Conservation (phyloP, 1,140 invertebrate species). For the Temnothorax curvispinosus region DNA sequence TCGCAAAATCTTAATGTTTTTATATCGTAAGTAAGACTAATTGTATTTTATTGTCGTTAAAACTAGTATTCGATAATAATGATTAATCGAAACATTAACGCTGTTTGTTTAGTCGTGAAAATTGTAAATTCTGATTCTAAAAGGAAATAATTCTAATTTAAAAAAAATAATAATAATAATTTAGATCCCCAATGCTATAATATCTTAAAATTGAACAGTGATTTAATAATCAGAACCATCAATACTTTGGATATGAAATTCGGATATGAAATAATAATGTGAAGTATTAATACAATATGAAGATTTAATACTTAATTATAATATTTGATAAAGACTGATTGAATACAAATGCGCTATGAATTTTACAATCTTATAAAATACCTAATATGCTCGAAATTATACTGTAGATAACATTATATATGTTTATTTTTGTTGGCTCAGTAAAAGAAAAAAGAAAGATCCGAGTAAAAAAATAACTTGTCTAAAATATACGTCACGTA, state of each 20-base stretch:
- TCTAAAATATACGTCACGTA: slow-evolving; percentile 22
- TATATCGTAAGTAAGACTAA: not conserved
- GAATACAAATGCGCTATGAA: not conserved
- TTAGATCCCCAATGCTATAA: not conserved
- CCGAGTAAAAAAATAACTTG: slow-evolving; percentile 14
- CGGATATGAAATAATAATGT: not conserved
- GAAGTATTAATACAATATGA: not conserved
- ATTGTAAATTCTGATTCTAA: not conserved
- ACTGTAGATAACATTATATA: not conserved
- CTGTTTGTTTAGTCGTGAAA: not conserved
- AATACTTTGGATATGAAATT: not conserved
- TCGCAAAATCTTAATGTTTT: not conserved
- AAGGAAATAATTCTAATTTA: not conserved
- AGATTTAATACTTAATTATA: not conserved
- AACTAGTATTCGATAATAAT: slow-evolving; percentile 6
- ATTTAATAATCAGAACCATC: not conserved
- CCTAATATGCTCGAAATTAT: not conserved
- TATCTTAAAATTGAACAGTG: not conserved
- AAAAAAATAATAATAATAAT: not conserved
- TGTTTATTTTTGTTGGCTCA: not conserved
- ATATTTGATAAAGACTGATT: not conserved
- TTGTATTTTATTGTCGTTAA: not conserved
- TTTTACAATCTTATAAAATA: not conserved
- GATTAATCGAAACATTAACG: not conserved
- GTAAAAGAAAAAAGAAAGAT: not conserved